Percentiles rank a stretch among this genome's conserved stretches.
phyloP scores from a whole-genome alignment of 2,797 vertebrate genomes.

The Ispidina picta region DNA sequence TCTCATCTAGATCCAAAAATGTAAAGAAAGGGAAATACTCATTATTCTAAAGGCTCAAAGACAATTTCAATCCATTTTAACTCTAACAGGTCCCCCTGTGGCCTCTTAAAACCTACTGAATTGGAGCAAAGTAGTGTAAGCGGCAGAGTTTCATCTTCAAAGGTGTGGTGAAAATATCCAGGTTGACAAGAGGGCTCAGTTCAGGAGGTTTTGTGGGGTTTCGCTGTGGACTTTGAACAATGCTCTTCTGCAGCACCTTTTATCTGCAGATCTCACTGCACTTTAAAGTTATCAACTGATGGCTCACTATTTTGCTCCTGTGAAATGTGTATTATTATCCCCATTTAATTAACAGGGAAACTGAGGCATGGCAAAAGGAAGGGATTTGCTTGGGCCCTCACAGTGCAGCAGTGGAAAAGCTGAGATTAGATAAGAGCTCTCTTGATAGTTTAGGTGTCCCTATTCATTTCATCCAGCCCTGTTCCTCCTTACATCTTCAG shows the following conservation, averaged over 20 bases:
- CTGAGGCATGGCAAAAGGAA: constrained; percentile 34
- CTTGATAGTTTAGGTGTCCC: neutral
- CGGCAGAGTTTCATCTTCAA: constrained; percentile 73
- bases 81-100: constrained; percentile 70
- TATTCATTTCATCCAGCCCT: neutral
- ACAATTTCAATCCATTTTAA: constrained; percentile 75
- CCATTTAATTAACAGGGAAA: constrained; percentile 43
- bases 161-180: constrained; percentile 68
- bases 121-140: constrained; percentile 67
- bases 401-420: neutral
- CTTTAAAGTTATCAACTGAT: constrained; percentile 43
- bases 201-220: constrained; percentile 56
- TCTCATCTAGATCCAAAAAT: constrained; percentile 73
- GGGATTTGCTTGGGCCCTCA: neutral
- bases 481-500: neutral
- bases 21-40: constrained; percentile 75
- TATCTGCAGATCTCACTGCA: neutral
- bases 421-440: neutral
- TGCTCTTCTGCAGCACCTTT: constrained; percentile 11
- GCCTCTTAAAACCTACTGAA: constrained; percentile 77
- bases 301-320: neutral
- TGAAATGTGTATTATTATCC: constrained; percentile 1
- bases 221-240: constrained; percentile 39
- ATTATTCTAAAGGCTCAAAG: constrained; percentile 76
- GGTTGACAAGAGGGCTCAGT: constrained; percentile 71